Percentiles rank a stretch among this genome's conserved stretches.
phyloP scores from a whole-genome alignment of 2,888 invertebrate genomes.

The Matsumyia berberina region DNA sequence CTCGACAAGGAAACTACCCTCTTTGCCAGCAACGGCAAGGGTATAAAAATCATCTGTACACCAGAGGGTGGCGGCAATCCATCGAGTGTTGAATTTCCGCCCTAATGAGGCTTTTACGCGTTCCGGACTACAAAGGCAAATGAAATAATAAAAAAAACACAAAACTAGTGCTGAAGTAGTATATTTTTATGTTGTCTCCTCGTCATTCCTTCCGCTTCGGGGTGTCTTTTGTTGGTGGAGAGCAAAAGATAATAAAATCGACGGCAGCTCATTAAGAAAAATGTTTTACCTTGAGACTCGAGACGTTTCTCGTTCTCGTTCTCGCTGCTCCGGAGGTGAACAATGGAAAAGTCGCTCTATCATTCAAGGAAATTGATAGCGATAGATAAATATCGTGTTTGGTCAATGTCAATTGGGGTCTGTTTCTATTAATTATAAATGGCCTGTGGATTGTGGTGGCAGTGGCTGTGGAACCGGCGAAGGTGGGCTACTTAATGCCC shows the following conservation, averaged over 20 bases:
- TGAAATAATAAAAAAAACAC: constrained; percentile 7
- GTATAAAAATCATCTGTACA: constrained; percentile 68
- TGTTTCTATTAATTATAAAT: constrained; percentile 55
- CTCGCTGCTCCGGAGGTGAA: constrained; percentile 17
- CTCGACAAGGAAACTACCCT: constrained; percentile 61
- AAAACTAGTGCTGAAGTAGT: constrained; percentile 40
- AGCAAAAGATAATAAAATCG: constrained; percentile 68
- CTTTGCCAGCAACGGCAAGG: constrained; percentile 57
- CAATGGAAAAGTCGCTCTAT: constrained; percentile 55
- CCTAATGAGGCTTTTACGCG: constrained; percentile 76
- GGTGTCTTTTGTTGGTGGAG: constrained; percentile 60
- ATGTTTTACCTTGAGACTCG: constrained; percentile 56
- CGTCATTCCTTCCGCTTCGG: constrained; percentile 67
- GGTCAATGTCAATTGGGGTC: constrained; percentile 44
- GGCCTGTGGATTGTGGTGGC: neutral
- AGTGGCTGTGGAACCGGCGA: neutral
- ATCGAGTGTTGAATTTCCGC: constrained; percentile 76
- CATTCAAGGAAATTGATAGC: constrained; percentile 63
- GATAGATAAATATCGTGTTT: constrained; percentile 42
- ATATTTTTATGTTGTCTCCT: constrained; percentile 46
- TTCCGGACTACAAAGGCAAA: constrained; percentile 64
- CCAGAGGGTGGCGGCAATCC: constrained; percentile 50
- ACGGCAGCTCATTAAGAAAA: constrained; percentile 69
- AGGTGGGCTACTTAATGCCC: constrained; percentile 5
- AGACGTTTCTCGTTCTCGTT: neutral